Conservation (phyloP, 2,888 invertebrate genomes). For the Euclidia mi region DNA sequence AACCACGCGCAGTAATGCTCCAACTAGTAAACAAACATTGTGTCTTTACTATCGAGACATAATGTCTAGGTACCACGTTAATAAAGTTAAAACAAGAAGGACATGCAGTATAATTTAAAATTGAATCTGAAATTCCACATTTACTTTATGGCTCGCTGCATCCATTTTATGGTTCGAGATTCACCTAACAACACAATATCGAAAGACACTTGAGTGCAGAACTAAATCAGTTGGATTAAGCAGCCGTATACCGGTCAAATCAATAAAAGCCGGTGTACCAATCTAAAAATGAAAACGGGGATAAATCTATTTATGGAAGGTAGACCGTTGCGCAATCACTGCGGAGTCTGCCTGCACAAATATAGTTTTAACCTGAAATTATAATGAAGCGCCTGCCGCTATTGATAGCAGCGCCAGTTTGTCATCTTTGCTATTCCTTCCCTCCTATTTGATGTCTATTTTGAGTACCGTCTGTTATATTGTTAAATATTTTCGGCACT, state of each 20-base stretch:
- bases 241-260: conserved; percentile 10
- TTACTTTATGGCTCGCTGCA: too few relatives aligned
- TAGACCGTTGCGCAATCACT: conserved; percentile 21
- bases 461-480: not conserved
- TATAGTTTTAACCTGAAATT: conserved; percentile 22
- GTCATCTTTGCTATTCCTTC: conserved; percentile 8
- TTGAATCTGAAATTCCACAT: too few relatives aligned
- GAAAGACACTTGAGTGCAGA: not conserved
- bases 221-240: not conserved
- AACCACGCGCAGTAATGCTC: too few relatives aligned
- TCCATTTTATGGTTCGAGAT: too few relatives aligned
- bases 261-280: conserved; percentile 20
- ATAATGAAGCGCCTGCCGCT: conserved; percentile 28
- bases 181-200: too few relatives aligned
- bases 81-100: too few relatives aligned
- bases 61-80: too few relatives aligned
- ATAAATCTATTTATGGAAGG: conserved; percentile 28
- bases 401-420: conserved; percentile 11
- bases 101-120: too few relatives aligned
- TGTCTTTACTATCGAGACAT: too few relatives aligned
- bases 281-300: conserved; percentile 25
- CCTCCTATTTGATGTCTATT: not conserved
- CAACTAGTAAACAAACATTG: too few relatives aligned
- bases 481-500: not conserved
- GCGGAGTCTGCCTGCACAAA: conserved; percentile 25